These are phyloP conservation scores for Athrips mouffetella DNA, from an alignment of 2,888 invertebrate species.

Conservation along the genomic window DNA sequence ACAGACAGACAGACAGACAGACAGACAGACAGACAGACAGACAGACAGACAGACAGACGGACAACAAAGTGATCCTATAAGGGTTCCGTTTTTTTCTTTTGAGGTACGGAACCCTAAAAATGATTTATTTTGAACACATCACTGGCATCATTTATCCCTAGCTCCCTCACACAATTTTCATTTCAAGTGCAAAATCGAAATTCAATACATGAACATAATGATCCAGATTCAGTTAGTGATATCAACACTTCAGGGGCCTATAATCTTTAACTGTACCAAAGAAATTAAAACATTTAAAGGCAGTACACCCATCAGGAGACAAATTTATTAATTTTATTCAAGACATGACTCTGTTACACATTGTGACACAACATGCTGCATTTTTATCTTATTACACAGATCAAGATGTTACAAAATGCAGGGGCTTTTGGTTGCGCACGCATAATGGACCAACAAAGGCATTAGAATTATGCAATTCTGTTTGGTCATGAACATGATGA, in stretches of 20 bases:
- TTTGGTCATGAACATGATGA: neutral
- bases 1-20: too few relatives aligned
- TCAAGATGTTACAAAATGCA: slow-evolving; percentile 8
- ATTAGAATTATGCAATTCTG: neutral
- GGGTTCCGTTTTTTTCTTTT: too few relatives aligned
- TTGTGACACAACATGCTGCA: slow-evolving; percentile 37
- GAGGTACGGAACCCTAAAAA: too few relatives aligned
- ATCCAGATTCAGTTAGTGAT: too few relatives aligned
- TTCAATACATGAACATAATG: too few relatives aligned
- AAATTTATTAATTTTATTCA: slow-evolving; percentile 27
- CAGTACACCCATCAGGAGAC: neutral
- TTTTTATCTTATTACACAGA: slow-evolving; percentile 35
- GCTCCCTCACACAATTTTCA: too few relatives aligned
- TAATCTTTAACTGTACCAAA: neutral
- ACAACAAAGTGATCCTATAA: too few relatives aligned
- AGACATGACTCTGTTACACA: slow-evolving; percentile 39
- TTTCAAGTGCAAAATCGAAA: too few relatives aligned
- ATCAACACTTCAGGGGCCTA: neutral
- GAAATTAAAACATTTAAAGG: neutral
- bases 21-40: too few relatives aligned
- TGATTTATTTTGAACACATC: too few relatives aligned
- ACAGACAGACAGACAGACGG: too few relatives aligned
- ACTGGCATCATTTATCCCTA: too few relatives aligned
- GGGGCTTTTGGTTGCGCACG: slow-evolving; percentile 1
- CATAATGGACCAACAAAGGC: slow-evolving; percentile 1